Base-by-base conservation (phyloP, 2,888 invertebrate species). In the Napeogenes sylphis region DNA sequence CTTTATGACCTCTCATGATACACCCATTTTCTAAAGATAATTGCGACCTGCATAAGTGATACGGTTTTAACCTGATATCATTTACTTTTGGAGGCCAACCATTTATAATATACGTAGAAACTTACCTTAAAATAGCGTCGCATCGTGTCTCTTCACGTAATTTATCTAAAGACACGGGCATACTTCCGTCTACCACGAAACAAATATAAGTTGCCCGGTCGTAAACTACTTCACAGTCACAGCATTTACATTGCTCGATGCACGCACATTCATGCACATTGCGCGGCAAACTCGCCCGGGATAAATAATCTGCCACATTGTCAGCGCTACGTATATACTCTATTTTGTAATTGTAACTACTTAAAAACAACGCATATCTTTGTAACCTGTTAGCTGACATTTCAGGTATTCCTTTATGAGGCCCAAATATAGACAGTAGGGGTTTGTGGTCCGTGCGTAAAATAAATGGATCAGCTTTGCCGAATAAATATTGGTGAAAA, bases 391-490 rank as follows among this genome's bases (percentile, higher is more conserved):
- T 73, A 0, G 73, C 75, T 0, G 74, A 67, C 4, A 72, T 64
- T 56, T 73, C 73, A 0, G 75, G 74, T 5, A 76, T 65, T 2
- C 74, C 75, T 46, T 63, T 64, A 10, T 71, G 38, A 0, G 68
- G 69, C 0, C 71, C 72, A 32, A 75, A 75, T 54, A 75, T 76
- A 6, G 72, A 64, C 4, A 73, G 33, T 1, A 75, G 54, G 0
- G 75, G 74, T n/a, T 70, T 72, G 35, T 73, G 74, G 45, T 73
- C 75, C 0, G 71, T 71, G 1, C 71, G 61, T n/a, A 73, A 54
- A 6, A 71, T 58, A 58, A 75, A 73, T 0, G 71, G 73, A 5
- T 45, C 59, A 0, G 69, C 55, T 12, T 72, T 62, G 1, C 71
- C 72, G 53, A 72, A 75, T 12, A 76, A 56, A 55, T 71, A 73